Base-by-base conservation (phyloP, 1,140 invertebrate genomes). In the Megalonaias nervosa region DNA sequence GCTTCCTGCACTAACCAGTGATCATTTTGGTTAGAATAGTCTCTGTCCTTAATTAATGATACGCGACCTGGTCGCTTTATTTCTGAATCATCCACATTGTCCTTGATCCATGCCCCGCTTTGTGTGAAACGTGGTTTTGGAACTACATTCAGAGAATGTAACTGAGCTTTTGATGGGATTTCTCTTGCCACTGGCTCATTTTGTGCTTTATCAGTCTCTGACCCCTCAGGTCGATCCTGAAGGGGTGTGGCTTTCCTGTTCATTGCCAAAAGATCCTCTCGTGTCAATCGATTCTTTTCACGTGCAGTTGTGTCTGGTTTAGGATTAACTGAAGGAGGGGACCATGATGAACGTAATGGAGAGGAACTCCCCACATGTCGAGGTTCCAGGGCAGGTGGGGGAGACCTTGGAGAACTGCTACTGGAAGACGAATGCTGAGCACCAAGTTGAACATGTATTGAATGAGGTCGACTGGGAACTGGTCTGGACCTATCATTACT, bases 1-100 rank as follows among this genome's bases (percentile, higher is more conserved):
- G 97, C 97, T 90, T 99, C 97, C 94, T 98, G 92, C 11, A 90
- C 82, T 60, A 91, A 56, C 86, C 90, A 91, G 72, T 89, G 87
- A 60, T 87, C 83, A 72, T 86, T 78, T 65, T 87, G 88, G 80
- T 86, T 88, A 14, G 76, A 80, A 72, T 78, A 79, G 74, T 83
- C 72, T 58, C 67, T 72, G n/a, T 59, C n/a, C 56, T 78, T 71
- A 68, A 78, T 70, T 62, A 73, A 73, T 15, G 76, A 71, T 31
- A 38, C 48, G 55, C 74, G 71, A 55, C 57, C 68, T 68, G 60
- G 70, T n/a, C 62, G 59, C 61, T 57, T 61, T n/a, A 61, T 62
- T 17, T 60, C 59, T 31, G 21, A 38, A 67, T 48, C 55, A 14
- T 76, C 74, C 11, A 74, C 67, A 59, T 79, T 64, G 71, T 80